Conservation (phyloP, 2,888 invertebrate genomes). For the Anarsia innoxiella region DNA sequence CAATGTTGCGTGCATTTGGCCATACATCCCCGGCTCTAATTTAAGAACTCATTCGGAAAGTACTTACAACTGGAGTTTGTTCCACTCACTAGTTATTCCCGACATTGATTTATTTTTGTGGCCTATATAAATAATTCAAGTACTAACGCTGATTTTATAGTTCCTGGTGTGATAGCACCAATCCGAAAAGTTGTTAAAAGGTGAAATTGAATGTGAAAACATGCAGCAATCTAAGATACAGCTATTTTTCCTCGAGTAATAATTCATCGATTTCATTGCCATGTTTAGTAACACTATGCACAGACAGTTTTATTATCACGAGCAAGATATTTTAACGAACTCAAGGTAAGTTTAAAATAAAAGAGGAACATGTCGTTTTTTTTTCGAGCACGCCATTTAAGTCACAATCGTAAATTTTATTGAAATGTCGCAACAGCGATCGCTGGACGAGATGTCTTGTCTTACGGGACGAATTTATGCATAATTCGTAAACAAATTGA, state of each 20-base stretch:
- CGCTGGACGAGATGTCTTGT: constrained; percentile 70
- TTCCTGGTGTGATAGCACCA: neutral
- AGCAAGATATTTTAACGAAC: constrained; percentile 71
- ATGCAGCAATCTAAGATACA: constrained; percentile 3
- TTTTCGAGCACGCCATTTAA: constrained; percentile 69
- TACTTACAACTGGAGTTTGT: constrained; percentile 15
- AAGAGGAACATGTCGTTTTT: constrained; percentile 63
- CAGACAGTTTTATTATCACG: constrained; percentile 63
- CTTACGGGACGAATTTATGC: constrained; percentile 72
- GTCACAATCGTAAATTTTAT: constrained; percentile 75
- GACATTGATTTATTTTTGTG: constrained; percentile 6
- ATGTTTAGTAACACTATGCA: constrained; percentile 48
- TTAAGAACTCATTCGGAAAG: constrained; percentile 45
- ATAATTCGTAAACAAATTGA: constrained; percentile 75
- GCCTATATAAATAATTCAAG: constrained; percentile 7
- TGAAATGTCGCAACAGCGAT: constrained; percentile 73
- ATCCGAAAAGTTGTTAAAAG: neutral
- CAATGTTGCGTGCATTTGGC: constrained; percentile 69
- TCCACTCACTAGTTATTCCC: neutral
- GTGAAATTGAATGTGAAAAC: constrained; percentile 22
- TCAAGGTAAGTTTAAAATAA: constrained; percentile 60
- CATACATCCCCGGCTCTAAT: constrained; percentile 55
- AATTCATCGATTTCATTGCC: constrained; percentile 49
- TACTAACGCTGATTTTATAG: constrained; percentile 6
- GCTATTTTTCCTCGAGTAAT: constrained; percentile 27